Evolutionary conservation across 2,888 invertebrate genomes (phyloP).

Genomic region (Eupithecia subumbrata): DNA sequence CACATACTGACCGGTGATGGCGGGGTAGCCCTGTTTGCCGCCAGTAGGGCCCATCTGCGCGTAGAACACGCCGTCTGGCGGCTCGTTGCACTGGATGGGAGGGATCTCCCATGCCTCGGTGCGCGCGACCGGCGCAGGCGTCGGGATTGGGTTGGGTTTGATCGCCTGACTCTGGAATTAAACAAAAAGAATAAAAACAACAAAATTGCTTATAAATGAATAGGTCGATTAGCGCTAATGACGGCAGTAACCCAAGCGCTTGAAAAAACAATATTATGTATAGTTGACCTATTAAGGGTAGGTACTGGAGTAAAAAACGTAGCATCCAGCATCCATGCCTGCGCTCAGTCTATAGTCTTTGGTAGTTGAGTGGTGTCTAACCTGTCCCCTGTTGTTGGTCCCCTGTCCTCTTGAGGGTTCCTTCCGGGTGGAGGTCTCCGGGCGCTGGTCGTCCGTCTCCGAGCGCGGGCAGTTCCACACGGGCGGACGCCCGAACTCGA

Average conservation of each 20-base stretch:
- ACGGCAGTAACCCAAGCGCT: not conserved
- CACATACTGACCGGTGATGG: slow-evolving; percentile 56
- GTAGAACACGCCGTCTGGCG: slow-evolving; percentile 95
- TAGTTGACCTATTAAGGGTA: not conserved
- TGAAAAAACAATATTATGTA: not conserved
- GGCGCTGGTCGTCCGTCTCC: slow-evolving; percentile 72
- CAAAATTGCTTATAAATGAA: not conserved
- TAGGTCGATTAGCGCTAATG: too few relatives aligned
- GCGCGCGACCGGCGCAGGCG: slow-evolving; percentile 65
- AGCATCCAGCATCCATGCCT: not conserved
- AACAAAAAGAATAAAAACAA: not conserved
- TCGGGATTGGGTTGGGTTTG: slow-evolving; percentile 60
- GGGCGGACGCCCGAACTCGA: slow-evolving; percentile 94
- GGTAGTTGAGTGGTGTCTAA: slow-evolving; percentile 14
- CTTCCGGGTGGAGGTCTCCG: not conserved
- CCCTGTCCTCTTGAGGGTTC: slow-evolving; percentile 31
- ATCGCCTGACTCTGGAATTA: slow-evolving; percentile 42
- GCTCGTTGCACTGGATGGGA: slow-evolving; percentile 94
- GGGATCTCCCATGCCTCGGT: slow-evolving; percentile 92
- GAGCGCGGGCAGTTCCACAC: slow-evolving; percentile 97
- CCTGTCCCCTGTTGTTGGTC: slow-evolving; percentile 18
- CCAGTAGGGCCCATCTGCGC: slow-evolving; percentile 97
- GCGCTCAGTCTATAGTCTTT: not conserved
- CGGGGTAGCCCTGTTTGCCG: slow-evolving; percentile 94
- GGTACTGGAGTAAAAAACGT: not conserved